phyloP scores from a whole-genome alignment of 1,140 invertebrate species.

The Probaryconus sp. region DNA sequence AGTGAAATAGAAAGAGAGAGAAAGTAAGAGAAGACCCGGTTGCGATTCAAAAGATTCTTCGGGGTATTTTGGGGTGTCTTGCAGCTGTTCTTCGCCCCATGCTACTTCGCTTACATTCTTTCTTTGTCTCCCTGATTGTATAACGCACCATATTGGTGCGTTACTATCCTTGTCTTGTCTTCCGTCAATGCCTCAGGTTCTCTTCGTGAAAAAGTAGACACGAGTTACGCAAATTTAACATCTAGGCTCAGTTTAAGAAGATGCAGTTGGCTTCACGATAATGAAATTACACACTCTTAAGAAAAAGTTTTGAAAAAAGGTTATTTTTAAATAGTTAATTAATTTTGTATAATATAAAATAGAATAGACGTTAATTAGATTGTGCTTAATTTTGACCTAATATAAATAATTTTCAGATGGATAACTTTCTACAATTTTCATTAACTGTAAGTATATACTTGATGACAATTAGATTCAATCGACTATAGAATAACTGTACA shows the following conservation, averaged over 20 bases:
- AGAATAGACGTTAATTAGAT: too few species aligned
- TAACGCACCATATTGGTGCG: background rate
- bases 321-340: too few species aligned
- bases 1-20: conserved; percentile 1
- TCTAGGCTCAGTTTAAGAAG: conserved; percentile 18
- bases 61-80: conserved; percentile 70
- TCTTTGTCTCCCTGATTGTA: conserved; percentile 27
- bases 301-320: too few species aligned
- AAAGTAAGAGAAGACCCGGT: conserved; percentile 53
- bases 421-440: too few species aligned
- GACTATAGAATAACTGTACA: too few species aligned
- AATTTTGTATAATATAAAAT: too few species aligned
- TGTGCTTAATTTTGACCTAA: too few species aligned
- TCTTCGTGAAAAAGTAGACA: conserved; percentile 50
- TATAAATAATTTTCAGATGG: too few species aligned
- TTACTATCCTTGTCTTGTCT: conserved; percentile 11
- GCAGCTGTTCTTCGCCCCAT: conserved; percentile 73
- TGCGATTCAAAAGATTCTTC: conserved; percentile 75
- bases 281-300: conserved; percentile 1
- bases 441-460: too few species aligned
- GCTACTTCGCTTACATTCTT: conserved; percentile 35
- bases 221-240: conserved; percentile 54
- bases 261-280: conserved; percentile 33
- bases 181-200: conserved; percentile 24
- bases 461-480: too few species aligned